Conservation (phyloP, 2,797 vertebrate species). For the Periophthalmus magnuspinnatus region DNA sequence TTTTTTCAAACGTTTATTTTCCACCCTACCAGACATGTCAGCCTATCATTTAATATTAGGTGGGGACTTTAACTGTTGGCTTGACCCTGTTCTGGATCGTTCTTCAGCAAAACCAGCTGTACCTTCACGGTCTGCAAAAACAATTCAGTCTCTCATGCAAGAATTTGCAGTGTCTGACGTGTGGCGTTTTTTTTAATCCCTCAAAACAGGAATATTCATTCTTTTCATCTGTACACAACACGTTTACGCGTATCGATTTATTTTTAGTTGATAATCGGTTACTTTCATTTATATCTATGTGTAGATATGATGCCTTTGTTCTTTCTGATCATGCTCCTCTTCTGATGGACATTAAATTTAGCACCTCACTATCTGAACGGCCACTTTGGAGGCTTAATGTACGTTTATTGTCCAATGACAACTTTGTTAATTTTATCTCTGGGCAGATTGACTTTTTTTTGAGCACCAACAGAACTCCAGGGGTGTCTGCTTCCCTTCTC, state of each 20-base stretch:
- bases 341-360: conserved; percentile 6
- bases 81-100: conserved; percentile 9
- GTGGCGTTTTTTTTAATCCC: conserved; percentile 22
- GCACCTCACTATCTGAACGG: neutral
- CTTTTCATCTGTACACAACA: conserved; percentile 8
- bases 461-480: neutral
- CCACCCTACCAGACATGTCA: neutral
- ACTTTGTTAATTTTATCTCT: neutral
- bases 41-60: neutral
- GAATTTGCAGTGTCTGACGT: conserved; percentile 8
- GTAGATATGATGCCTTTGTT: conserved; percentile 7
- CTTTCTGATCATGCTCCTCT: conserved; percentile 15
- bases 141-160: conserved; percentile 17
- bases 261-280: conserved; percentile 15
- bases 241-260: neutral
- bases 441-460: neutral
- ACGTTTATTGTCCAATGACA: neutral
- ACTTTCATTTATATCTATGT: neutral
- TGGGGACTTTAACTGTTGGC: neutral
- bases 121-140: conserved; percentile 3
- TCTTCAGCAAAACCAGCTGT: neutral
- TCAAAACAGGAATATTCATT: conserved; percentile 1
- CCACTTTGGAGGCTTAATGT: neutral
- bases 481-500: neutral
- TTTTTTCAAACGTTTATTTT: neutral